Evolutionary conservation across 2,113 vertebrate genomes (phyloP).

Genomic region (Limanda limanda): DNA sequence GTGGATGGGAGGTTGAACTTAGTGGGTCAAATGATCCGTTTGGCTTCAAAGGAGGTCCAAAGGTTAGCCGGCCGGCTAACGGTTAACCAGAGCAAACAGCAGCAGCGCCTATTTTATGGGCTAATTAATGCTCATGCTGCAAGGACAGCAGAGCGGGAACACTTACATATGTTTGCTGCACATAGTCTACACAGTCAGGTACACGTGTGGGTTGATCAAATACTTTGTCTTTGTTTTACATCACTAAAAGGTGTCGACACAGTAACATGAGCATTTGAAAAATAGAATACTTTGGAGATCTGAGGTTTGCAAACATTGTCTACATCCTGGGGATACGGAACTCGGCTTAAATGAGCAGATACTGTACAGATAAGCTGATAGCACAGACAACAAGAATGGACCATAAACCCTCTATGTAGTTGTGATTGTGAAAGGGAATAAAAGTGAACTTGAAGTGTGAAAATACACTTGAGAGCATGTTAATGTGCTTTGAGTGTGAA

Average conservation of each 20-base stretch:
- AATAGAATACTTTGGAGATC: background rate
- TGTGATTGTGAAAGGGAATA: background rate
- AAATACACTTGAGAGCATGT: background rate
- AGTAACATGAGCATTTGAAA: background rate
- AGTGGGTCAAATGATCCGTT: conserved; percentile 37
- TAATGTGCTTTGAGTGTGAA: background rate
- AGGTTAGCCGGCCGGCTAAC: conserved; percentile 49
- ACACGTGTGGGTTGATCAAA: background rate
- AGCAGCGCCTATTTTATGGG: conserved; percentile 41
- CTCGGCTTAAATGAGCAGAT: background rate
- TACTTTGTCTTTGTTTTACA: background rate
- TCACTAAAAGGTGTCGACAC: background rate
- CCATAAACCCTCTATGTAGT: background rate
- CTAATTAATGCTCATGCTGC: conserved; percentile 50
- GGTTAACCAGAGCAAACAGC: conserved; percentile 61
- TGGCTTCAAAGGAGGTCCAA: conserved; percentile 55
- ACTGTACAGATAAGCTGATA: background rate
- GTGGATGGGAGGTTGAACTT: conserved; percentile 35
- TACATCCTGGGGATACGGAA: too few species aligned
- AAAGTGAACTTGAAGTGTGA: background rate
- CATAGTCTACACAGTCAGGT: background rate
- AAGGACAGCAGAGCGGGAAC: conserved; percentile 2
- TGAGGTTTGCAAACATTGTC: background rate
- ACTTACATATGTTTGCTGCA: background rate
- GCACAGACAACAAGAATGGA: background rate